A percentile compares a stretch with the other conserved stretches of the same genome.
phyloP scores from a whole-genome alignment of 2,113 vertebrate species.

The Sciurus niger region DNA sequence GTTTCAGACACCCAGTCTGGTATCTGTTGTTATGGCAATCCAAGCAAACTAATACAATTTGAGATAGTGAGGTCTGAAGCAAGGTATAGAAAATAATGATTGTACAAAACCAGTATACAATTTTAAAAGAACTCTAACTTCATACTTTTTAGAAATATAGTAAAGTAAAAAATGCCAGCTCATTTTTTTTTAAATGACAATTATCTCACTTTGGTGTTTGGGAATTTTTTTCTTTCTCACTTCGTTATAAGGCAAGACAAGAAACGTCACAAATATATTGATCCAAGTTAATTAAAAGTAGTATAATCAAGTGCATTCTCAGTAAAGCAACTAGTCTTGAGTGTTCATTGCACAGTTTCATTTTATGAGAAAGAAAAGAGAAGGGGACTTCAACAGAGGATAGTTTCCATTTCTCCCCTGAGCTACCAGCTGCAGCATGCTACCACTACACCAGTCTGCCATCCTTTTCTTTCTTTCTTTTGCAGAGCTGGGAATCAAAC shows the following conservation, averaged over 20 bases:
- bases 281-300: background rate
- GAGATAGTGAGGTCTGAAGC: background rate
- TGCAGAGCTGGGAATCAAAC: background rate
- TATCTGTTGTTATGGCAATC: background rate
- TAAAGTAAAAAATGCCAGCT: background rate
- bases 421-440: too few species aligned
- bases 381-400: background rate
- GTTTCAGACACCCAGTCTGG: too few species aligned
- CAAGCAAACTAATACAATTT: background rate
- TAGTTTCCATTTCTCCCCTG: background rate
- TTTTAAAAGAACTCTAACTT: background rate
- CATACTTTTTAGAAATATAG: background rate
- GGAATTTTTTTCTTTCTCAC: background rate
- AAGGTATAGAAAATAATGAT: background rate
- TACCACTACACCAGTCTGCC: background rate
- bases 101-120: background rate
- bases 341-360: background rate
- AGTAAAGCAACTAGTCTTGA: background rate
- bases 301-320: background rate
- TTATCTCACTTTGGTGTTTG: background rate
- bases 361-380: background rate
- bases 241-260: background rate
- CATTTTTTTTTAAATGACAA: background rate
- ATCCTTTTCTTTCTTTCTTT: background rate
- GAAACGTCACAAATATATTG: background rate